Percentiles rank a stretch among this genome's conserved stretches.
Conservation (phyloP, 2,888 invertebrate genomes). For the Hoplodrina ambigua region DNA sequence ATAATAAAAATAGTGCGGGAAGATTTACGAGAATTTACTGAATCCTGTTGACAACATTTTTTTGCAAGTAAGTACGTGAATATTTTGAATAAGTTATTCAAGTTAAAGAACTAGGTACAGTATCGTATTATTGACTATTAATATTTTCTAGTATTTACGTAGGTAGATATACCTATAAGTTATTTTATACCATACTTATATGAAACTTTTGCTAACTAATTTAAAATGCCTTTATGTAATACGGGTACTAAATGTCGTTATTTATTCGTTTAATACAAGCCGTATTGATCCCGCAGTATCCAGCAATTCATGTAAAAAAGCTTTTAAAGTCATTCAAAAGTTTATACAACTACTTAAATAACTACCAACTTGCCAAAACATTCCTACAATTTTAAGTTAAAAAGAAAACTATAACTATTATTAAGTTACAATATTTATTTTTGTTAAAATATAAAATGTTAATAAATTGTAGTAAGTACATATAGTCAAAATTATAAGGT, state of each 20-base stretch:
- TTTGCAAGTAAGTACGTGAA: constrained; percentile 59
- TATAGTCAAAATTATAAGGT: not conserved
- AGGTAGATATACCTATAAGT: no score
- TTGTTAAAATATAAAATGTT: no score
- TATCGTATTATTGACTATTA: not conserved
- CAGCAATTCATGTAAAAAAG: not conserved
- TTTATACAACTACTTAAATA: not conserved
- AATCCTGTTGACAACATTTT: constrained; percentile 20
- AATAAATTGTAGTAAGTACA: no score
- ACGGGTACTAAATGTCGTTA: no score
- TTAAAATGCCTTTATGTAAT: not conserved
- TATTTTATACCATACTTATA: not conserved
- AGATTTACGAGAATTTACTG: constrained; percentile 44
- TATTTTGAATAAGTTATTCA: not conserved
- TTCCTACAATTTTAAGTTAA: not conserved
- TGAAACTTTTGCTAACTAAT: not conserved
- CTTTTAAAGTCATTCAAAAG: not conserved
- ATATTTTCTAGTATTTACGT: no score
- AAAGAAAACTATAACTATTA: not conserved
- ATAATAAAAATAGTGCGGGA: constrained; percentile 44
- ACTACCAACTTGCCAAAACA: no score
- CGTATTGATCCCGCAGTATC: not conserved
- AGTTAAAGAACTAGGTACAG: not conserved
- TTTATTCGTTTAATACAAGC: not conserved
- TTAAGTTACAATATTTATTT: no score